Conservation (phyloP, 2,113 vertebrate species). For the Sylvia atricapilla region DNA sequence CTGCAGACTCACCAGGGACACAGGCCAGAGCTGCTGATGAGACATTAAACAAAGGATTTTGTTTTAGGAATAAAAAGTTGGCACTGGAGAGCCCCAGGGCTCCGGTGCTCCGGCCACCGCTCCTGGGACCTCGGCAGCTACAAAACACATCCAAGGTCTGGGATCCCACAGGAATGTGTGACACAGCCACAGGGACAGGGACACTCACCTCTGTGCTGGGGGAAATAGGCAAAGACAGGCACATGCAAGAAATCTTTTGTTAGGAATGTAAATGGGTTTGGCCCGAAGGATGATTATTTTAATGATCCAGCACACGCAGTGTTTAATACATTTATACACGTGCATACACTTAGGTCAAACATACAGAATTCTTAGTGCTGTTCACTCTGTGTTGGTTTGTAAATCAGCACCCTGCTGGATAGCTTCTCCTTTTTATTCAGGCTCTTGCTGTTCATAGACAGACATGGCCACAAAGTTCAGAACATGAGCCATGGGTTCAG, state of each 20-base stretch:
- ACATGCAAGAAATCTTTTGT: not conserved
- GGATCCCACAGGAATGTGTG: rapidly evolving
- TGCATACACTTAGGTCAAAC: not conserved
- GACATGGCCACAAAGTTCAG: too few relatives aligned
- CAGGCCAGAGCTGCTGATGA: not conserved
- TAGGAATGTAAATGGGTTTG: not conserved
- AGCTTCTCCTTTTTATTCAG: not conserved
- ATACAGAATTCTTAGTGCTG: not conserved
- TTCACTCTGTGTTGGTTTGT: not conserved
- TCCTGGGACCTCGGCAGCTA: not conserved
- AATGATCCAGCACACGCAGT: not conserved
- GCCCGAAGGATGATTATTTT: not conserved
- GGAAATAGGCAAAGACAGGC: not conserved
- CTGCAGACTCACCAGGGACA: not conserved
- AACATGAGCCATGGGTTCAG: not conserved
- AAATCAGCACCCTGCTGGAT: not conserved
- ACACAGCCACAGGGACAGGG: not conserved
- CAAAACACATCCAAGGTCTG: rapidly evolving
- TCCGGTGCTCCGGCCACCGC: too few relatives aligned
- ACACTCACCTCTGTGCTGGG: rapidly evolving
- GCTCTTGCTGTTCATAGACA: not conserved
- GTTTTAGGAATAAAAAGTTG: not conserved
- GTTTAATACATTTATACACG: not conserved
- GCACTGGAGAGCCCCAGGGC: not conserved
- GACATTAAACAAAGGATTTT: not conserved